These are phyloP conservation scores for Neotoxoptera formosana DNA, from an alignment of 1,140 invertebrate species.

Conservation along the genomic window DNA sequence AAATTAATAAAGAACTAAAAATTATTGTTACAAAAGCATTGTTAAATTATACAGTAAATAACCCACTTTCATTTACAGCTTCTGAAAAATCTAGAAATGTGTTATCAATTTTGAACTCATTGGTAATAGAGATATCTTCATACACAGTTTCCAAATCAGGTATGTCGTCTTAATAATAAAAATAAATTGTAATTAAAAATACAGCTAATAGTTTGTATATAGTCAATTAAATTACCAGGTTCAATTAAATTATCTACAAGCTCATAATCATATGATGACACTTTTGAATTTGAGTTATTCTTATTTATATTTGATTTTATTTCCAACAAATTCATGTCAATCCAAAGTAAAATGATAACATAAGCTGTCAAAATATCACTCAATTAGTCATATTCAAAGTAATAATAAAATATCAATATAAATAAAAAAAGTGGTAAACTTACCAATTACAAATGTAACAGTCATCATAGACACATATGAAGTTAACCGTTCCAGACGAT, in stretches of 20 bases:
- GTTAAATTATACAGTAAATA: not conserved
- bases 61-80: not conserved
- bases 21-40: not conserved
- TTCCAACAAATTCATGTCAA: slow-evolving; percentile 46
- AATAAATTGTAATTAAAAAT: not conserved
- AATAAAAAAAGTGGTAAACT: not conserved
- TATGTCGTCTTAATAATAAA: slow-evolving; percentile 20
- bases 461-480: slow-evolving; percentile 45
- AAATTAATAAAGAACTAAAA: not conserved
- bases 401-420: not conserved
- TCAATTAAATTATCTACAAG: not conserved
- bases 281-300: not conserved
- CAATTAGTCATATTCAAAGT: not conserved
- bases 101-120: slow-evolving; percentile 33
- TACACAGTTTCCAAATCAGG: slow-evolving; percentile 37
- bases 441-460: slow-evolving; percentile 39
- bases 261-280: not conserved
- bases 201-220: not conserved
- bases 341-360: slow-evolving; percentile 38
- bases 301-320: not conserved
- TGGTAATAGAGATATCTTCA: slow-evolving; percentile 39
- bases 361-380: slow-evolving; percentile 1
- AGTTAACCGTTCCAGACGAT: slow-evolving; percentile 44
- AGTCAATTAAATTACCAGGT: slow-evolving; percentile 22
- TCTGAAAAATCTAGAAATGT: not conserved